phyloP scores from a whole-genome alignment of 2,888 invertebrate genomes.

The Zhuqinia jingwanae region DNA sequence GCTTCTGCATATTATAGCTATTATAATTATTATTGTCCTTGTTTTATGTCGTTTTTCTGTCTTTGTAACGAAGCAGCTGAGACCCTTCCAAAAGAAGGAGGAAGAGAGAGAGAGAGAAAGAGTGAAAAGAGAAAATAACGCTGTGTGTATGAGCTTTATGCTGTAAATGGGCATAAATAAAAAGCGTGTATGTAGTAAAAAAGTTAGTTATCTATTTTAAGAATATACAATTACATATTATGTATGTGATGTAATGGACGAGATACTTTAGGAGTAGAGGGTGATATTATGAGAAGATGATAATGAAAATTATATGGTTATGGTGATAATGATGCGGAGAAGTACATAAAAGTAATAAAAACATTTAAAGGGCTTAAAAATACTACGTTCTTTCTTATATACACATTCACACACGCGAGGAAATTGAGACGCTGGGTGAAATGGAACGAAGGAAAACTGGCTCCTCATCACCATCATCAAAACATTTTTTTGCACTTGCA shows the following conservation, averaged over 20 bases:
- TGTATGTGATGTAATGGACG: not conserved
- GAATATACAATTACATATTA: slow-evolving; percentile 17
- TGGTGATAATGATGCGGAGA: not conserved
- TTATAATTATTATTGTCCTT: slow-evolving; percentile 27
- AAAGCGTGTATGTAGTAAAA: slow-evolving; percentile 19
- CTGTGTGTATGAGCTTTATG: too few species aligned
- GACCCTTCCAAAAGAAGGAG: not conserved
- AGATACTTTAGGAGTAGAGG: not conserved
- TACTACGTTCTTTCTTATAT: too few species aligned
- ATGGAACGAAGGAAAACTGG: not conserved
- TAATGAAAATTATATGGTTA: slow-evolving; percentile 10
- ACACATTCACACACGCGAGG: not conserved
- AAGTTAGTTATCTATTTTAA: slow-evolving; percentile 35
- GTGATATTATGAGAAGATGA: not conserved
- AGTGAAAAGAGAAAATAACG: too few species aligned
- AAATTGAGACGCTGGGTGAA: not conserved
- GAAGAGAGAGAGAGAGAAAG: not conserved
- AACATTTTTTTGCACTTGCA: not conserved
- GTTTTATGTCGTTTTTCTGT: slow-evolving; percentile 26
- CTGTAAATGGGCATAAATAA: not conserved
- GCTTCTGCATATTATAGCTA: not conserved
- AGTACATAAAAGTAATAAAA: not conserved
- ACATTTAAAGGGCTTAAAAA: not conserved
- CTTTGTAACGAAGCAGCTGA: slow-evolving; percentile 10
- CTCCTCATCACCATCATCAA: not conserved